phyloP scores from a whole-genome alignment of 2,888 invertebrate genomes.

The Heliconius hortense region DNA sequence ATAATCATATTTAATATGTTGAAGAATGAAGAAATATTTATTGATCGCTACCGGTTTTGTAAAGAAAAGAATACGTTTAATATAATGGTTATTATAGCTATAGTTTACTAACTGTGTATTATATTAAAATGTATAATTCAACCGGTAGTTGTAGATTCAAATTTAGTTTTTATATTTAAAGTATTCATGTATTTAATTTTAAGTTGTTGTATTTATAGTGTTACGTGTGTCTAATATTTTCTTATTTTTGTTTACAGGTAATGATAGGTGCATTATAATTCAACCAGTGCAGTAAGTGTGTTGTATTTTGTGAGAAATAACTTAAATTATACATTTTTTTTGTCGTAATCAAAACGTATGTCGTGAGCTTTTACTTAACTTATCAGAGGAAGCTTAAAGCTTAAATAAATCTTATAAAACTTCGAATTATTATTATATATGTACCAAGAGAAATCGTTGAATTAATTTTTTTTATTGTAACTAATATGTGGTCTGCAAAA shows the following conservation, averaged over 20 bases:
- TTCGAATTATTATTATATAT: too few relatives aligned
- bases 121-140: neutral
- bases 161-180: neutral
- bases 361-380: neutral
- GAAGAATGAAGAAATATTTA: conserved; percentile 21
- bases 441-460: too few relatives aligned
- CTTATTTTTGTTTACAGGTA: conserved; percentile 4
- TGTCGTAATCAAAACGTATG: neutral
- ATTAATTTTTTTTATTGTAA: too few relatives aligned
- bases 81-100: conserved; percentile 9
- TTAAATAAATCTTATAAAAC: neutral
- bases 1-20: conserved; percentile 1
- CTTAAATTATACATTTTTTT: neutral
- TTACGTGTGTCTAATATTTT: neutral
- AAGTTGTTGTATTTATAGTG: neutral
- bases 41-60: conserved; percentile 25
- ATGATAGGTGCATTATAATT: neutral
- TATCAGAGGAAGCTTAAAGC: neutral
- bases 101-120: neutral
- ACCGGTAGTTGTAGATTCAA: neutral
- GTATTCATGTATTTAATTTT: too few relatives aligned
- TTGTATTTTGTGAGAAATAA: neutral
- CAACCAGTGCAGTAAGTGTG: neutral
- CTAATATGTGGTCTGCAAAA: too few relatives aligned
- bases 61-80: conserved; percentile 9